A percentile compares a stretch with the other conserved stretches of the same genome.
These are phyloP conservation scores for Oceanodroma tethys DNA, from an alignment of 2,113 vertebrate genomes.

Conservation along the genomic window DNA sequence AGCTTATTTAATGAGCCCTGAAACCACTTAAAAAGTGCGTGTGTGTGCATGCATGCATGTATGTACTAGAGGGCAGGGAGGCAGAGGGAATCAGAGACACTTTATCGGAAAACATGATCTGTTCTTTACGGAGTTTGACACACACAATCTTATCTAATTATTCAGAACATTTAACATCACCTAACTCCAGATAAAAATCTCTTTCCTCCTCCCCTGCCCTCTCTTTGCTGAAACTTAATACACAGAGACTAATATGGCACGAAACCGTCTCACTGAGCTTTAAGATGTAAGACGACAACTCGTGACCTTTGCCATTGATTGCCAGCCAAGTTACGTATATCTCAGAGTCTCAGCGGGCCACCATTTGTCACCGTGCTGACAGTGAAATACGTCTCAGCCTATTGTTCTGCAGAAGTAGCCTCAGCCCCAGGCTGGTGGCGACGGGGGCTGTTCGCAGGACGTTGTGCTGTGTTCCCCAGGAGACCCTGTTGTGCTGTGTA, in stretches of 20 bases:
- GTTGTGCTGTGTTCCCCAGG: neutral
- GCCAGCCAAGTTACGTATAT: conserved; percentile 44
- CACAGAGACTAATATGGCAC: neutral
- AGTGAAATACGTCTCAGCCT: conserved; percentile 15
- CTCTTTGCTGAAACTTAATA: conserved; percentile 52
- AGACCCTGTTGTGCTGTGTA: neutral
- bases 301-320: conserved; percentile 37
- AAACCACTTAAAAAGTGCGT: neutral
- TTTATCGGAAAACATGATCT: neutral
- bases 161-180: conserved; percentile 36
- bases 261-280: conserved; percentile 17
- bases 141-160: conserved; percentile 21
- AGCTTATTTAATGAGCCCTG: neutral
- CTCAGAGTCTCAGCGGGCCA: conserved; percentile 2
- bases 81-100: neutral
- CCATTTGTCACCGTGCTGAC: conserved; percentile 44
- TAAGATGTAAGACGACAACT: conserved; percentile 35
- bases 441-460: neutral
- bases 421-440: neutral
- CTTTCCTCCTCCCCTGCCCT: neutral
- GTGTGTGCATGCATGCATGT: neutral
- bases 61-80: neutral
- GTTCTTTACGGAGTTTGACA: neutral
- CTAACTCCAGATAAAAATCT: conserved; percentile 36
- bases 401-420: conserved; percentile 28